These are phyloP conservation scores for Ophion ellenae DNA, from an alignment of 2,888 invertebrate species.

Conservation along the genomic window DNA sequence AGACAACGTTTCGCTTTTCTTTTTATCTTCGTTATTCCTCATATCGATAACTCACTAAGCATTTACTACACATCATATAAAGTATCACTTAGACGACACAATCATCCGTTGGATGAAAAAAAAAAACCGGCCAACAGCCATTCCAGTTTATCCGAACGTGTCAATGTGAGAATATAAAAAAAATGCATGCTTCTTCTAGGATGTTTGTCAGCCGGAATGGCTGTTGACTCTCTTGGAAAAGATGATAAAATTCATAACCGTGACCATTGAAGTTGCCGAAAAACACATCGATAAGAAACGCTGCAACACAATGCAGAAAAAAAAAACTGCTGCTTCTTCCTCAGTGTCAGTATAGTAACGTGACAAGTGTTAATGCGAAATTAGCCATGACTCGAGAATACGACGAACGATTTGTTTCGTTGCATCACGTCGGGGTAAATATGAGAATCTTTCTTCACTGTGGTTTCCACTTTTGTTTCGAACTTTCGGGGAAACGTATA, in stretches of 20 bases:
- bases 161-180: constrained; percentile 18
- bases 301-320: constrained; percentile 26
- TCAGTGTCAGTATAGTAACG: constrained; percentile 51
- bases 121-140: constrained; percentile 48
- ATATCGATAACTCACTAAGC: constrained; percentile 29
- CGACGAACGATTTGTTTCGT: constrained; percentile 29
- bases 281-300: constrained; percentile 33
- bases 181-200: constrained; percentile 40
- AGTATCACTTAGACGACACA: constrained; percentile 44
- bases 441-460: constrained; percentile 14
- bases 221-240: not conserved
- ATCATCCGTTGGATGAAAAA: constrained; percentile 30
- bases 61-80: constrained; percentile 47
- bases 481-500: constrained; percentile 26
- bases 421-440: constrained; percentile 7
- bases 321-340: constrained; percentile 62
- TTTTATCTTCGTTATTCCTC: constrained; percentile 5
- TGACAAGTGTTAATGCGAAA: constrained; percentile 49
- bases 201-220: constrained; percentile 37
- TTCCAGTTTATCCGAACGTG: constrained; percentile 16
- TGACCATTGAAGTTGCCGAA: constrained; percentile 24
- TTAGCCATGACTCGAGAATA: constrained; percentile 46
- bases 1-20: constrained; percentile 49
- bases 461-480: not conserved
- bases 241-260: constrained; percentile 28